These are phyloP conservation scores for Drosophila ananassae DNA, from an alignment of 1,140 invertebrate species.

Conservation along the genomic window DNA sequence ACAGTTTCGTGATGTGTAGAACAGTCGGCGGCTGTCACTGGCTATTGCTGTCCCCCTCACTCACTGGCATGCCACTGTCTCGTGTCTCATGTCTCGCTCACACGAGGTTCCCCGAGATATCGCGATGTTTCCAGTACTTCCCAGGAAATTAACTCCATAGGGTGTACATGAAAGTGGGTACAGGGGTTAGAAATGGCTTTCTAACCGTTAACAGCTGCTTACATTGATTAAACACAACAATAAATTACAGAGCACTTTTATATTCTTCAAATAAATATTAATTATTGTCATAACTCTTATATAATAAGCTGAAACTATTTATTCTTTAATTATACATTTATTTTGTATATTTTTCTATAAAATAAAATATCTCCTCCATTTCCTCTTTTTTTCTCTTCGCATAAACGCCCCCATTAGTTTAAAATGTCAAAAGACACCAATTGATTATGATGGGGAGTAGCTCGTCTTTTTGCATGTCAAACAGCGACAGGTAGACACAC, in stretches of 20 bases:
- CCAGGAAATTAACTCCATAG: neutral
- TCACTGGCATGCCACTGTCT: slow-evolving; percentile 10
- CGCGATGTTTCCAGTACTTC: slow-evolving; percentile 6
- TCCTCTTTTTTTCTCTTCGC: neutral
- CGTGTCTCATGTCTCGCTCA: slow-evolving; percentile 26
- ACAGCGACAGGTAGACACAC: slow-evolving; percentile 73
- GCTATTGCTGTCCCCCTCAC: slow-evolving; percentile 18
- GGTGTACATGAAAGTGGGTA: neutral
- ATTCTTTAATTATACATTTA: no score
- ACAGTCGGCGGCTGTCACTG: slow-evolving; percentile 67
- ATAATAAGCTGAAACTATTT: no score
- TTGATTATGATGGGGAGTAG: slow-evolving; percentile 74
- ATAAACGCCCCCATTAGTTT: slow-evolving; percentile 57
- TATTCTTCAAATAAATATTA: no score
- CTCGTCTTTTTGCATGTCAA: slow-evolving; percentile 75
- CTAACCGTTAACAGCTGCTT: neutral
- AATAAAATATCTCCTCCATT: no score
- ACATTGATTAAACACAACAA: neutral
- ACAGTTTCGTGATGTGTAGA: slow-evolving; percentile 50
- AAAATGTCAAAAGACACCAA: slow-evolving; percentile 82
- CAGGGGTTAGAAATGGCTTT: neutral
- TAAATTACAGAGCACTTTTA: neutral
- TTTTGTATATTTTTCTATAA: no score
- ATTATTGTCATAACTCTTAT: no score
- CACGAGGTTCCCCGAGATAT: slow-evolving; percentile 23